A percentile compares a stretch with the other conserved stretches of the same genome.
These are phyloP conservation scores for Apotomis betuletana DNA, from an alignment of 2,888 invertebrate genomes.

Conservation along the genomic window DNA sequence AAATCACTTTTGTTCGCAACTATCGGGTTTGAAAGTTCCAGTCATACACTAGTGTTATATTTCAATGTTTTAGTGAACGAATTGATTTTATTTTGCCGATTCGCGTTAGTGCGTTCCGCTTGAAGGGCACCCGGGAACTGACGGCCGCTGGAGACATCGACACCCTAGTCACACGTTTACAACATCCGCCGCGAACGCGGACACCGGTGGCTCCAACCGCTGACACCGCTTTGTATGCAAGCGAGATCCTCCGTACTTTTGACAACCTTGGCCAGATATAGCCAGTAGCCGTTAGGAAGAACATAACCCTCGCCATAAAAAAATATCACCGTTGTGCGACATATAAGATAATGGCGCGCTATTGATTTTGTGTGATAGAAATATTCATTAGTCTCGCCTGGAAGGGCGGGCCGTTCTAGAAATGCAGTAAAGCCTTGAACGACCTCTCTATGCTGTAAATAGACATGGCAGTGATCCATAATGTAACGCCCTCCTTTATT, in stretches of 20 bases:
- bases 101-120: constrained; percentile 58
- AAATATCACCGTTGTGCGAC: constrained; percentile 62
- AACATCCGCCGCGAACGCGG: constrained; percentile 77
- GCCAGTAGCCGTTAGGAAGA: constrained; percentile 72
- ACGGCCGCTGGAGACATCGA: constrained; percentile 62
- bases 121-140: constrained; percentile 68
- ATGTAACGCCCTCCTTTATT: constrained; percentile 3
- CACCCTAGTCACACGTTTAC: constrained; percentile 71
- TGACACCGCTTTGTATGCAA: constrained; percentile 64
- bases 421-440: constrained; percentile 25
- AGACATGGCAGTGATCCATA: constrained; percentile 19
- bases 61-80: neutral
- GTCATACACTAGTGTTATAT: neutral
- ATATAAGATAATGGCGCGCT: constrained; percentile 27
- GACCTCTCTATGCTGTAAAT: constrained; percentile 27
- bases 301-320: constrained; percentile 53
- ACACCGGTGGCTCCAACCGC: constrained; percentile 56
- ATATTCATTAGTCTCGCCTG: constrained; percentile 44
- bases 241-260: constrained; percentile 51
- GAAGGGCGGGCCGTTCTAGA: constrained; percentile 39
- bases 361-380: constrained; percentile 48
- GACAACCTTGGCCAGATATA: constrained; percentile 67
- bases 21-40: neutral
- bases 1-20: neutral
- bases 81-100: constrained; percentile 2